Base-by-base conservation (phyloP, 2,888 invertebrate genomes). In the Platycheirus albimanus region DNA sequence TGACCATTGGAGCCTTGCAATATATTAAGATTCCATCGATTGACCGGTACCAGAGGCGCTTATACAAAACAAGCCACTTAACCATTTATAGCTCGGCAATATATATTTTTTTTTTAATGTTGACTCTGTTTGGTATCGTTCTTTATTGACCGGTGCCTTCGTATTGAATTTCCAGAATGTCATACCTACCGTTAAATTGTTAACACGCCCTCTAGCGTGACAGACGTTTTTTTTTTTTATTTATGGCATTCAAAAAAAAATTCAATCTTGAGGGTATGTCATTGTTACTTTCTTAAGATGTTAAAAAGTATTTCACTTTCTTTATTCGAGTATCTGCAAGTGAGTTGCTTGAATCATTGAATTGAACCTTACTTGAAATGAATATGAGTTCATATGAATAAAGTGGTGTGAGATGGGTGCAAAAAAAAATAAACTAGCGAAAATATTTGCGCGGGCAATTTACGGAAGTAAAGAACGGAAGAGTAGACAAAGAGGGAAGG, bases 191-290 rank as follows among this genome's bases (percentile, higher is more conserved):
- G 49, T 58, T 66, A 76, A 80, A 76, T 70, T 58, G 58, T 64
- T 76, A 66, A 58, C 76, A 70, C 76, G 51, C 80, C 75, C 64
- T 76, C 72, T 79, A 66, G 51, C 78, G 58, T 81, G 76, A 71
- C 56, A 15, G 17, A 67, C 30, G 30, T 47, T 75, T 80, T 24
- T 64, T 64, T 41, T 52, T 49, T 15, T 19, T 17, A 19, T 54
- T 13, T n/a, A n/a, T n/a, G n/a, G n/a, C n/a, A n/a, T n/a, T n/a
- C n/a, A n/a, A n/a, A n/a, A n/a, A n/a, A n/a, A n/a, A n/a, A n/a
- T n/a, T n/a, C n/a, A n/a, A n/a, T n/a, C n/a, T 56, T 52, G 10
- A 51, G 1, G 38, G 13, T 54, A n/a, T 56, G 24, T 20, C 56
- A 11, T 56, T 56, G 10, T 56, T 38, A 24, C 38, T 38, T 56